Evolutionary conservation across 2,888 invertebrate species (phyloP).

Genomic region (Limnephilus lunatus): DNA sequence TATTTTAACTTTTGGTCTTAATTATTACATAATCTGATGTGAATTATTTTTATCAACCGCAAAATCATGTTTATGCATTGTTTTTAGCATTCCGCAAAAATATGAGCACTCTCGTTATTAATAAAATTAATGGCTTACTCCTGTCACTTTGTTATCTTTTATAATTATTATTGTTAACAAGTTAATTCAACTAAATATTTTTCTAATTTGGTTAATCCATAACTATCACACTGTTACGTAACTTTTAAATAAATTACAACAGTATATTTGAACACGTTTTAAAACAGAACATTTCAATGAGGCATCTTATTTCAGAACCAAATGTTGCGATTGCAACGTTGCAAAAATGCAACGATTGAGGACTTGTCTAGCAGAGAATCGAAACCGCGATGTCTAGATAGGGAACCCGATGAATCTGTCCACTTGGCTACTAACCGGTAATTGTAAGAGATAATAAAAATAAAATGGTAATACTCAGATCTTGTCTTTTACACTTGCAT

Average conservation of each 20-base stretch:
- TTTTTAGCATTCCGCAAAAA: constrained; percentile 18
- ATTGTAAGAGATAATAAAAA: too few species aligned
- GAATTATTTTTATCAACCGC: constrained; percentile 36
- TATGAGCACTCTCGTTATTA: constrained; percentile 14
- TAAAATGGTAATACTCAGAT: too few species aligned
- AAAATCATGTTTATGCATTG: constrained; percentile 47
- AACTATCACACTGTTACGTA: neutral
- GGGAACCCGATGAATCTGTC: too few species aligned
- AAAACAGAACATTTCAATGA: neutral
- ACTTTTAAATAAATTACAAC: neutral
- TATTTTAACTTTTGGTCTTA: neutral
- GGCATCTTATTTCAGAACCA: neutral
- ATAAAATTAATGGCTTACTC: neutral
- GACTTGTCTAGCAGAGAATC: too few species aligned
- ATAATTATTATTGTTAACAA: neutral
- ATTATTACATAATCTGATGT: constrained; percentile 14
- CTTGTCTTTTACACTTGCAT: too few species aligned
- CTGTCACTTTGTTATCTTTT: constrained; percentile 4
- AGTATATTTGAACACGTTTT: neutral
- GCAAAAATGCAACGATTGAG: too few species aligned
- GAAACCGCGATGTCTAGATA: too few species aligned
- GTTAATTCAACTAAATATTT: neutral
- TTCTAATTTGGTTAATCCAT: neutral
- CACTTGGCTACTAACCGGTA: too few species aligned
- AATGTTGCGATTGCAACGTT: too few species aligned